phyloP scores from a whole-genome alignment of 2,888 invertebrate species.

The Spodoptera picta region DNA sequence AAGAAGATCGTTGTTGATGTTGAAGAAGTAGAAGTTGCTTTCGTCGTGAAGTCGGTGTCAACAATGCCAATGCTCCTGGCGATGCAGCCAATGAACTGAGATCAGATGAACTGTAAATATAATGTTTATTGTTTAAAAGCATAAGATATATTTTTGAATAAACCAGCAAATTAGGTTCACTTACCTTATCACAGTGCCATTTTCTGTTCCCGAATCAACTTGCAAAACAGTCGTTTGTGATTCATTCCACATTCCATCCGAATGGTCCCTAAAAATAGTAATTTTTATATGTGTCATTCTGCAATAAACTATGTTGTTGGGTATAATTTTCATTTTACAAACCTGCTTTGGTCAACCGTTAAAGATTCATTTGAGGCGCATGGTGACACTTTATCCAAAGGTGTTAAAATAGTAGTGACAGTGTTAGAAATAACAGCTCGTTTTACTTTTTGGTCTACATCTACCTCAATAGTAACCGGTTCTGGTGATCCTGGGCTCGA shows the following conservation, averaged over 20 bases:
- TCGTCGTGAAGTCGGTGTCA: conserved; percentile 94
- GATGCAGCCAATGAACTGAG: conserved; percentile 86
- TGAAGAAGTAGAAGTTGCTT: conserved; percentile 93
- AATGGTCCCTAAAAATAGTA: conserved; percentile 90
- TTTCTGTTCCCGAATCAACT: conserved; percentile 91
- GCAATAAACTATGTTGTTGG: neutral
- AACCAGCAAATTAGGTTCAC: neutral
- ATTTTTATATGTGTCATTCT: neutral
- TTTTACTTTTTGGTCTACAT: conserved; percentile 74
- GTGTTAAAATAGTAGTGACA: conserved; percentile 75
- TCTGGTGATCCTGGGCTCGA: conserved; percentile 91
- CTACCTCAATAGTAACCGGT: conserved; percentile 64
- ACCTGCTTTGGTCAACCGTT: conserved; percentile 92
- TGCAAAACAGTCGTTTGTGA: conserved; percentile 95
- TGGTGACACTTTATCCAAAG: conserved; percentile 90
- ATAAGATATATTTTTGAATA: too few relatives aligned
- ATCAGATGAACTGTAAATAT: conserved; percentile 79
- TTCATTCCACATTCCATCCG: conserved; percentile 96
- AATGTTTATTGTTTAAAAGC: too few relatives aligned
- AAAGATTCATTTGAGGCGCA: conserved; percentile 95
- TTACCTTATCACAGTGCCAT: conserved; percentile 89
- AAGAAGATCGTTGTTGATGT: conserved; percentile 95
- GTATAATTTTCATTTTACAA: too few relatives aligned
- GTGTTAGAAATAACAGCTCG: conserved; percentile 71
- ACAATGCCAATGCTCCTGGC: conserved; percentile 88